Base-by-base conservation (phyloP, 2,888 invertebrate genomes). In the Acleris cristana region DNA sequence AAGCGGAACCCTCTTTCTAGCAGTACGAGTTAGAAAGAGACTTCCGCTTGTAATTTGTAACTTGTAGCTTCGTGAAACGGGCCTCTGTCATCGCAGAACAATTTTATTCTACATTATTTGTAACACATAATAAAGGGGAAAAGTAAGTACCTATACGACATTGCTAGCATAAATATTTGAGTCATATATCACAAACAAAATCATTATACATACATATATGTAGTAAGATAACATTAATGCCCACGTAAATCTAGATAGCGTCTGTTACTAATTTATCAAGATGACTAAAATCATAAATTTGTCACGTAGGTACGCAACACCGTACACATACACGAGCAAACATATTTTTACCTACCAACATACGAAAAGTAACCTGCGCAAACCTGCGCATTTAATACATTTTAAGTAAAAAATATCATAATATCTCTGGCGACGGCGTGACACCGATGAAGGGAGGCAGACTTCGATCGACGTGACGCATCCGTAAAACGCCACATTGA, bases 261-360 rank as follows among this genome's bases (percentile, higher is more conserved):
- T 73, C 69, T 74, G 69, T 73, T 69, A 79, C 82, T 83, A 84
- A 85, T 87, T 83, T 85, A 86, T 85, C 83, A 84, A 79, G 83
- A 87, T 81, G 80, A 83, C 77, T 77, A 77, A 82, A 81, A 78
- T 84, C 80, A 82, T 87, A 87, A 87, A 88, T 86, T 79, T 84
- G 81, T 89, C 88, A 85, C 79, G 83, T 81, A 81, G 73, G 75
- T 69, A 78, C 79, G 79, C 74, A 74, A 57, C 34, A 69, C 19
- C 66, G 62, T 69, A 69, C 58, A 68, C 69, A 63, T 58, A 73
- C 75, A 77, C 72, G 77, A 79, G 80, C 69, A 66, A 82, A 83
- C 78, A 79, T 74, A 34, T 40, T 21, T 21, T 57, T 23, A 57
- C 53, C 26, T 51, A 49, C 57, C 66, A 53, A 53, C 60, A 30